Evolutionary conservation across 2,113 vertebrate species (phyloP), one percentile per base, ranked within the genome.

Genomic region (Malaclemys terrapin): DNA sequence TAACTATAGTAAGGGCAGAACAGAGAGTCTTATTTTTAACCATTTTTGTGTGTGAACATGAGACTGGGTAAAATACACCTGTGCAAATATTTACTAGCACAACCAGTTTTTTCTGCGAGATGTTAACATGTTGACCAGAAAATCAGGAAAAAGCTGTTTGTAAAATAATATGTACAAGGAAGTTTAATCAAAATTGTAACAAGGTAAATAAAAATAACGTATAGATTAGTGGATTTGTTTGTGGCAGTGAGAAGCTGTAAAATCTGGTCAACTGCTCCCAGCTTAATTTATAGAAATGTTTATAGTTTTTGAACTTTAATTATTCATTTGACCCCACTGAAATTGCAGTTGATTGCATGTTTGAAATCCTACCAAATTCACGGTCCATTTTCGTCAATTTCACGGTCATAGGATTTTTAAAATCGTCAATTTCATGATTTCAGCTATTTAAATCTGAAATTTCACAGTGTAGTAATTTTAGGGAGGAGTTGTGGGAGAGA

Each of bases 31-130:
- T 47, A 13, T 78, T 11, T 78, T 47, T 35, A n/a, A 9, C n/a
- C 35, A 72, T n/a, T n/a, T 80, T 31, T 75, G 45, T 87, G 80
- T 78, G 84, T 85, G 42, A 84, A 84, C 89, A 87, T 65, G 35
- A 78, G 27, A 59, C 45, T 49, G 75, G 24, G 35, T 91, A 81
- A 82, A 72, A 29, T 81, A 50, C 80, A 88, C 84, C 86, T 88
- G 82, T 81, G 49, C 72, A 80, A 87, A 94, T 85, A 87, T 88
- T 91, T 85, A 82, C 62, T 54, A 88, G 57, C 75, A 88, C 52
- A 81, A 47, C 87, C 86, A 90, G 45, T 88, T 78, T 47, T 12
- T 78, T 78, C 75, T 78, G 42, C 16, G 69, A 75, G 75, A 78
- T 27, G 13, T 78, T 47, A 78, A 29, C 42, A 27, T 47, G 45